phyloP scores from a whole-genome alignment of 1,140 invertebrate species.

The Trichoplusia ni region DNA sequence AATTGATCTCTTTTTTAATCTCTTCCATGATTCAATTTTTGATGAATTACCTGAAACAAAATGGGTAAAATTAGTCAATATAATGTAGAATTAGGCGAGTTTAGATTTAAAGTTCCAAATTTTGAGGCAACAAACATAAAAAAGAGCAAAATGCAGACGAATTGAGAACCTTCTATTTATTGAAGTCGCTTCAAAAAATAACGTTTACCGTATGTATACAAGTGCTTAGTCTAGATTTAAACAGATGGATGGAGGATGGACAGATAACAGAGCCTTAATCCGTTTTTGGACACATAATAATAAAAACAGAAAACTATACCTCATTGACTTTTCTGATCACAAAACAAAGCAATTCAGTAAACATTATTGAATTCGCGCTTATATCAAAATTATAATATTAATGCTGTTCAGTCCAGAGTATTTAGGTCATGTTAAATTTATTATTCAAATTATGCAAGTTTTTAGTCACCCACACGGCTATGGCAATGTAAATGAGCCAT shows the following conservation, averaged over 20 bases:
- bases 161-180: too few species aligned
- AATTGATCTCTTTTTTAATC: conserved; percentile 70
- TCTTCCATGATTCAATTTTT: conserved; percentile 47
- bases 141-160: too few species aligned
- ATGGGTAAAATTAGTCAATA: neutral
- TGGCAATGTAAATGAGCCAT: neutral
- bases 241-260: too few species aligned
- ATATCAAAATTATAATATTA: neutral
- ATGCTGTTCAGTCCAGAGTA: neutral
- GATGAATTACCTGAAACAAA: conserved; percentile 1
- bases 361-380: neutral
- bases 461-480: neutral
- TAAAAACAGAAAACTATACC: neutral
- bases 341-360: neutral
- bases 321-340: neutral
- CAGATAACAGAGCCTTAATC: too few species aligned
- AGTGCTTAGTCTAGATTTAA: too few species aligned
- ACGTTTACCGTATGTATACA: too few species aligned
- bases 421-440: conserved; percentile 1
- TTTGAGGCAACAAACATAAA: too few species aligned
- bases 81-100: neutral
- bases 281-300: neutral
- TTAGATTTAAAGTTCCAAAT: neutral
- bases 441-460: conserved; percentile 5
- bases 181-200: too few species aligned